Percentiles rank a stretch among this genome's conserved stretches.
These are phyloP conservation scores for Halcyon leucocephala DNA, from an alignment of 2,797 vertebrate genomes.

Conservation along the genomic window DNA sequence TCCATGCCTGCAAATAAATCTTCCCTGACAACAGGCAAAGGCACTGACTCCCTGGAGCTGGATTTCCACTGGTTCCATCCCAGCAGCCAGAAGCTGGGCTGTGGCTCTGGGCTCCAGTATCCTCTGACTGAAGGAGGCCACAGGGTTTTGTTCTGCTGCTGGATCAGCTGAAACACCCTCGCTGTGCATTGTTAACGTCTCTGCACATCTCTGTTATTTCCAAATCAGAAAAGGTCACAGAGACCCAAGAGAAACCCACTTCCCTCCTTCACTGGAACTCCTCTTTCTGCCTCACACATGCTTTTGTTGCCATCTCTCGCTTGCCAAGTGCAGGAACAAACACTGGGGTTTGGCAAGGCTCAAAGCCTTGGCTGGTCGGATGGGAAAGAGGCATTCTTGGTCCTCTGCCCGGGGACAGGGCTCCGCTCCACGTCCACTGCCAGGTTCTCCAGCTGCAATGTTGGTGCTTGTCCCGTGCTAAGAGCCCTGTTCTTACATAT, in stretches of 20 bases:
- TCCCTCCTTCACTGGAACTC: conserved; percentile 42
- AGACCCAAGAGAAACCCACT: conserved; percentile 51
- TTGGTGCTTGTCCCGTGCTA: background rate
- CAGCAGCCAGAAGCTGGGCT: background rate
- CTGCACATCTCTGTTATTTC: background rate
- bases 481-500: background rate
- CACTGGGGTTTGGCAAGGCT: conserved; percentile 53
- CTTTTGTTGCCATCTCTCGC: conserved; percentile 20
- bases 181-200: background rate
- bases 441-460: conserved; percentile 32
- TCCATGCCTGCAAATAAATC: background rate
- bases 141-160: background rate
- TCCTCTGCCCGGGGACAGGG: conserved; percentile 5
- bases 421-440: background rate
- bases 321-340: conserved; percentile 58
- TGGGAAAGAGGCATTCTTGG: conserved; percentile 55
- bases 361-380: background rate
- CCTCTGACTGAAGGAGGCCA: background rate
- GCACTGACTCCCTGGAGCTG: background rate
- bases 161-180: background rate
- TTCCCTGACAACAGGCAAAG: background rate
- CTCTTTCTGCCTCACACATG: conserved; percentile 9
- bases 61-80: background rate
- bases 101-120: background rate
- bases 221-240: conserved; percentile 51